Base-by-base conservation (phyloP, 2,113 vertebrate genomes). In the Antechinus stuartii region DNA sequence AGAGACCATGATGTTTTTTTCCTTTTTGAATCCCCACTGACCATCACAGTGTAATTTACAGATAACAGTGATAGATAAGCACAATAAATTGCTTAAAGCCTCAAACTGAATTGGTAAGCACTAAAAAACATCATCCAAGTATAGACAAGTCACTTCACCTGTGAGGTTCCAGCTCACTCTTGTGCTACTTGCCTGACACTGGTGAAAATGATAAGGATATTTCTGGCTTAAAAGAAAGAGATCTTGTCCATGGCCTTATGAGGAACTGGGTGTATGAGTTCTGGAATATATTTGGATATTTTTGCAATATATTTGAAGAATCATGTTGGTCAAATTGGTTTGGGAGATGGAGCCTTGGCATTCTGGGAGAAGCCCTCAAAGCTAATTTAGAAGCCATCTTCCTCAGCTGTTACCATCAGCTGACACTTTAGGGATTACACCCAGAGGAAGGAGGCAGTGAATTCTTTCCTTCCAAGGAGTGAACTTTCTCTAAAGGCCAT, bases 351-450 rank as follows among this genome's bases (percentile, higher is more conserved):
- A 35, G 84, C 16, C 91, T 95, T 19, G 54, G 0, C 92, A 0
- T 90, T 89, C 94, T 54, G 0, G 54, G 56, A 92, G 92, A 94
- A 95, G 92, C 91, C 91, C 93, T 94, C 14, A 61, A 91, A 0
- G 54, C 76, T 92, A 50, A 54, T 97, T 93, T 92, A 90, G 1
- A 12, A 95, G 53, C 4, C 24, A 91, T 93, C 96, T 96, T 94
- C 95, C 93, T 98, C 50, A 93, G 91, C 91, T 96, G 96, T 96
- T 94, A 91, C 46, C 76, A 96, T 89, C 89, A 93, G 91, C 56
- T 97, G 96, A 96, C 93, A 98, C 56, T 93, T 96, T 91, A 55
- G 92, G 92, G 55, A 49, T 91, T 95, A 90, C 93, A 91, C 93
- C 30, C 54, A 91, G 91, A 96, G 50, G 91, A 56, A 96, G 91